phyloP scores from a whole-genome alignment of 2,888 invertebrate genomes.

The Acrobasis repandana region DNA sequence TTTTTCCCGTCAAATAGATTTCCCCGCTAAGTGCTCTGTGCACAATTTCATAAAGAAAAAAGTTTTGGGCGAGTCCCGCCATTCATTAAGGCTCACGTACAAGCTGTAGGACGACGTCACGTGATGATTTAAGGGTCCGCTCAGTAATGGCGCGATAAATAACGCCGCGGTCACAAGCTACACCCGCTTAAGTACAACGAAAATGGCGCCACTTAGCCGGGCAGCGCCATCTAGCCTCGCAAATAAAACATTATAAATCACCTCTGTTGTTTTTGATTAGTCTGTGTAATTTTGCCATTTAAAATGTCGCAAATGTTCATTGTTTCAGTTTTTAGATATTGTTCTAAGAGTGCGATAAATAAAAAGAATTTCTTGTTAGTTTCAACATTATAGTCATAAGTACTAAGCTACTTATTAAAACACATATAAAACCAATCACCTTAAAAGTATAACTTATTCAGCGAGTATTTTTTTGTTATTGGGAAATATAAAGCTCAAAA shows the following conservation, averaged over 20 bases:
- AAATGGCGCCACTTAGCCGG: constrained; percentile 70
- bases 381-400: background rate
- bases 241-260: constrained; percentile 58
- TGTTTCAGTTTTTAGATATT: too few species aligned
- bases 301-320: constrained; percentile 16
- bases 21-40: constrained; percentile 71
- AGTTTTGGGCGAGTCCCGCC: constrained; percentile 65
- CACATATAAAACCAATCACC: too few species aligned
- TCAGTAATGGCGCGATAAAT: constrained; percentile 82
- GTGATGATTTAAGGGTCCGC: constrained; percentile 79
- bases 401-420: too few species aligned
- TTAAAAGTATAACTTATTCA: too few species aligned
- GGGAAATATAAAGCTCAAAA: too few species aligned
- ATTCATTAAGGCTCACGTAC: constrained; percentile 78
- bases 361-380: background rate
- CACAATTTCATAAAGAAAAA: constrained; percentile 75
- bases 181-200: constrained; percentile 58
- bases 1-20: constrained; percentile 67
- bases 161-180: constrained; percentile 74
- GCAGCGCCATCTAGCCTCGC: constrained; percentile 65
- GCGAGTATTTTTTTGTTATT: too few species aligned
- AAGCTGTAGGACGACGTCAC: constrained; percentile 66
- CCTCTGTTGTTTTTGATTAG: constrained; percentile 51
- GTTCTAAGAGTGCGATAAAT: background rate
- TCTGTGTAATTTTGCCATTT: constrained; percentile 43